phyloP scores from a whole-genome alignment of 2,113 vertebrate genomes.

The Albula glossodonta region DNA sequence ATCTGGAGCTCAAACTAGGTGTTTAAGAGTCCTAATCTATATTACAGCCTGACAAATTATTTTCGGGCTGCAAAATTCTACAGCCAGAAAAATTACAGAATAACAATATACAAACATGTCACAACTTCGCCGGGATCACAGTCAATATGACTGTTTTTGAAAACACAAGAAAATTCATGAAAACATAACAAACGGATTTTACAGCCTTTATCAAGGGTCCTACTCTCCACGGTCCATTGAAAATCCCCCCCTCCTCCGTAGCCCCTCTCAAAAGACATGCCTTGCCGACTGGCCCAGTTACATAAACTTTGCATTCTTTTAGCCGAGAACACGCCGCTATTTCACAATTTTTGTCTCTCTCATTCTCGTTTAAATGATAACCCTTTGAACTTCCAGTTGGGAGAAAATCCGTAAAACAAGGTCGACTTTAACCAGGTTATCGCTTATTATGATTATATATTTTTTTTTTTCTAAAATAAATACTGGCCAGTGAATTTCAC shows the following conservation, averaged over 20 bases:
- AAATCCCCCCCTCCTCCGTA: neutral
- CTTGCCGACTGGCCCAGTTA: neutral
- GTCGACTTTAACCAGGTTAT: neutral
- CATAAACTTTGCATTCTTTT: slow-evolving; percentile 9
- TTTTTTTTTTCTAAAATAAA: neutral
- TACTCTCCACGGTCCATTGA: neutral
- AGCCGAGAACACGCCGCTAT: neutral
- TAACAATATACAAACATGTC: too few relatives aligned
- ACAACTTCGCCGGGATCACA: too few relatives aligned
- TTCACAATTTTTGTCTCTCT: neutral
- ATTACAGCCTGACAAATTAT: too few relatives aligned
- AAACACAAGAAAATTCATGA: too few relatives aligned
- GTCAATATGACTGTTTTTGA: too few relatives aligned
- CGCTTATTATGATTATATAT: neutral
- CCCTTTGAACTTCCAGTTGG: neutral
- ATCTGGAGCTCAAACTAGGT: too few relatives aligned
- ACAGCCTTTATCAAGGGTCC: neutral
- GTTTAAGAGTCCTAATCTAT: too few relatives aligned
- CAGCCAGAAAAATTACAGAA: too few relatives aligned
- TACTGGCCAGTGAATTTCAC: neutral
- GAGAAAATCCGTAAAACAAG: neutral
- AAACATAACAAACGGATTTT: too few relatives aligned
- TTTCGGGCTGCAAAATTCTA: too few relatives aligned
- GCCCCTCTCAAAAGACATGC: neutral
- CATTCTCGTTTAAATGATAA: neutral